Evolutionary conservation across 2,113 vertebrate genomes (phyloP).

Genomic region (Blennius ocellaris): DNA sequence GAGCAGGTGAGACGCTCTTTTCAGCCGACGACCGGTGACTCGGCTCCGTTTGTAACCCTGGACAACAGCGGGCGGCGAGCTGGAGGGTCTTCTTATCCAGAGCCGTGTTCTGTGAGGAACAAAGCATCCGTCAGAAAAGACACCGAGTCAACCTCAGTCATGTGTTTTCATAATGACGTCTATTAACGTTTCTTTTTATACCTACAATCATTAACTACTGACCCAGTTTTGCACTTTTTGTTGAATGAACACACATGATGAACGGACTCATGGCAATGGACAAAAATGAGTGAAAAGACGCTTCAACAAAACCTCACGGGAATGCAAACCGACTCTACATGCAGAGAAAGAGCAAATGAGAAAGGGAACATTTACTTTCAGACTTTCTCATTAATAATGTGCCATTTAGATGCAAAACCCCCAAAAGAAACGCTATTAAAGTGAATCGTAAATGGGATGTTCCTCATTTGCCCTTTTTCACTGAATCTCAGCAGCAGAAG

Average conservation of each 20-base stretch:
- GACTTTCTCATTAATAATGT: neutral
- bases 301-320: slow-evolving; percentile 12
- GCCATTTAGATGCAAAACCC: neutral
- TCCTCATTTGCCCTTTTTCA: slow-evolving; percentile 82
- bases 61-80: slow-evolving; percentile 79
- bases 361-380: slow-evolving; percentile 48
- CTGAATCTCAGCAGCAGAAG: slow-evolving; percentile 63
- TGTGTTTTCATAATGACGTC: neutral
- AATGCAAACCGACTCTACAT: slow-evolving; percentile 23
- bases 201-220: slow-evolving; percentile 7
- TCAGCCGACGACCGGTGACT: slow-evolving; percentile 26
- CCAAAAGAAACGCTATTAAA: neutral
- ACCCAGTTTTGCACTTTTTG: neutral
- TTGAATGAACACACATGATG: slow-evolving; percentile 38
- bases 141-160: slow-evolving; percentile 5
- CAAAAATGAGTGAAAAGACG: slow-evolving; percentile 41
- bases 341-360: slow-evolving; percentile 79
- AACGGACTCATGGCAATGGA: slow-evolving; percentile 48
- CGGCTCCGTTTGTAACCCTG: slow-evolving; percentile 62
- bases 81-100: slow-evolving; percentile 95
- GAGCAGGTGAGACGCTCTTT: slow-evolving; percentile 63
- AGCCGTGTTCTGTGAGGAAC: slow-evolving; percentile 91
- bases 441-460: slow-evolving; percentile 1
- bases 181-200: neutral
- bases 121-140: slow-evolving; percentile 5